Percentiles rank a stretch among this genome's conserved stretches.
Conservation (phyloP, 2,888 invertebrate genomes). For the Ennomos quercinarius region DNA sequence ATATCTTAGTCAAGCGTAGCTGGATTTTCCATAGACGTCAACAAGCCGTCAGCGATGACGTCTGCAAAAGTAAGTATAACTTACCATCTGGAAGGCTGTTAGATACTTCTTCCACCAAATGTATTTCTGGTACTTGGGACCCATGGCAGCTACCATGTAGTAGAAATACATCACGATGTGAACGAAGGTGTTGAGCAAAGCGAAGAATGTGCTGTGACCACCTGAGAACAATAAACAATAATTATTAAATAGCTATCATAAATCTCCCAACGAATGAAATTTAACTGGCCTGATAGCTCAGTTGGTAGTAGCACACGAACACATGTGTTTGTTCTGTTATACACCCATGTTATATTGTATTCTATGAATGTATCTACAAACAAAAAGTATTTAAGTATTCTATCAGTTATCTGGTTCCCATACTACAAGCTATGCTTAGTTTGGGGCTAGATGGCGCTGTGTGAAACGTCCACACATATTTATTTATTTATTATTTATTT, state of each 20-base stretch:
- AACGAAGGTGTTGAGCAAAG: slow-evolving; percentile 96
- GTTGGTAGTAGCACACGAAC: no score
- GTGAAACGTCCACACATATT: no score
- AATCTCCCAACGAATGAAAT: not conserved
- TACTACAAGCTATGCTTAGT: no score
- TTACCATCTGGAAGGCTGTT: slow-evolving; percentile 97
- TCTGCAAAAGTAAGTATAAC: slow-evolving; percentile 35
- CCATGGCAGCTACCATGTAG: slow-evolving; percentile 98
- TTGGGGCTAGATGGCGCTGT: no score
- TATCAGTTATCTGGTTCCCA: no score
- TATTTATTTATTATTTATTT: no score
- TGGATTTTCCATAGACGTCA: slow-evolving; percentile 29
- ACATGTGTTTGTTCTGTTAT: no score
- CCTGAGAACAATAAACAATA: slow-evolving; percentile 82
- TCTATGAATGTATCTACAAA: no score
- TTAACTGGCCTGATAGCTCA: no score
- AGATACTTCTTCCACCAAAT: slow-evolving; percentile 99
- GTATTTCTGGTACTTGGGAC: slow-evolving; percentile 96
- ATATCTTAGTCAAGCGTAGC: slow-evolving; percentile 15
- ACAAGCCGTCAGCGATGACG: slow-evolving; percentile 9
- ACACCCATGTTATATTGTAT: no score
- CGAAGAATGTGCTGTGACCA: slow-evolving; percentile 98
- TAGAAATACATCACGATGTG: slow-evolving; percentile 99
- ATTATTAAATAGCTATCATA: slow-evolving; percentile 1
- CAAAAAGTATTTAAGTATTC: no score